Percentiles rank a stretch among this genome's conserved stretches.
Conservation (phyloP, 2,888 invertebrate species). For the Noctua janthina region DNA sequence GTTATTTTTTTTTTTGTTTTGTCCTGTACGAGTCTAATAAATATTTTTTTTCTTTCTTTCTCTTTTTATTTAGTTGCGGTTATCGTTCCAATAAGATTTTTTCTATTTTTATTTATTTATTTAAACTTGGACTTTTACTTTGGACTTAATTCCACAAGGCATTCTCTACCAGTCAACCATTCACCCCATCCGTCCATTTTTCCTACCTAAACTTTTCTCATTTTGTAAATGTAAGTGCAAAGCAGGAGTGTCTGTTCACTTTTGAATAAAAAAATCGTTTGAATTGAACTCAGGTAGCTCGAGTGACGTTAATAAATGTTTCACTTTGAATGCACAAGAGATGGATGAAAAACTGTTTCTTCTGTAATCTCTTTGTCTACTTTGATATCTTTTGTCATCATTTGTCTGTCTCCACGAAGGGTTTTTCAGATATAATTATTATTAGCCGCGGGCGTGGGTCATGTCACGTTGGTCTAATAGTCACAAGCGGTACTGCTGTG, state of each 20-base stretch:
- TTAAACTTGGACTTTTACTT: too few species aligned
- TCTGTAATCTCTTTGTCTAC: conserved; percentile 10
- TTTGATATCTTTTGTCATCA: neutral
- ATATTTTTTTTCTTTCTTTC: too few species aligned
- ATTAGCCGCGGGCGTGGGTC: neutral
- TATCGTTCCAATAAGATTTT: neutral
- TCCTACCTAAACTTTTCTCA: neutral
- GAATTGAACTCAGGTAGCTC: neutral
- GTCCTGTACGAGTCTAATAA: too few species aligned
- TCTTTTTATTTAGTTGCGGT: too few species aligned
- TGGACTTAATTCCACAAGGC: too few species aligned
- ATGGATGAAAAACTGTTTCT: conserved; percentile 10
- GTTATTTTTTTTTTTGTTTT: too few species aligned
- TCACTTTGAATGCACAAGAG: conserved; percentile 32
- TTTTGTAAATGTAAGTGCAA: conserved; percentile 5
- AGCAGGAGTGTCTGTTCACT: neutral
- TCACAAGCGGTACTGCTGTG: neutral
- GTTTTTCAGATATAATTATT: conserved; percentile 1
- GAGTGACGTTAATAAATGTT: conserved; percentile 35
- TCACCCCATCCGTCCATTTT: neutral
- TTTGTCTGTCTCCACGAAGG: neutral
- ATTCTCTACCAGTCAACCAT: too few species aligned
- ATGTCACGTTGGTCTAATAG: neutral
- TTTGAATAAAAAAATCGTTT: conserved; percentile 32
- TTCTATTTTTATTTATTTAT: neutral